Base-by-base conservation (phyloP, 2,888 invertebrate genomes). In the Amphipoea oculea region DNA sequence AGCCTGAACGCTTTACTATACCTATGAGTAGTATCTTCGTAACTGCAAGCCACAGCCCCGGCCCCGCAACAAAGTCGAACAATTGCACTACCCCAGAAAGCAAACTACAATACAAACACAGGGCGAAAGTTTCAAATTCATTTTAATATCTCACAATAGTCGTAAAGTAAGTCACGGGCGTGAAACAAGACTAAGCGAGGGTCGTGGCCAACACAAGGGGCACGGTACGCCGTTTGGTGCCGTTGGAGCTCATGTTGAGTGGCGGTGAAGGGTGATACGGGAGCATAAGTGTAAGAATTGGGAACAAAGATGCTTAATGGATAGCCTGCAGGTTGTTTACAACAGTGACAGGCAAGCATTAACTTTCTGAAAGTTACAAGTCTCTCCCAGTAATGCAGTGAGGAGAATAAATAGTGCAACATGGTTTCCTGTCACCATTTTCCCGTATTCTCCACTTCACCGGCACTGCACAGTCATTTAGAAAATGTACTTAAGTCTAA, bases 121-220 rank as follows among this genome's bases (percentile, higher is more conserved):
- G 89, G 89, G 92, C 89, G 90, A 95, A 95, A 95, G 95, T 96
- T 96, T 96, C 95, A 96, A 96, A 96, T 96, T 96, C 96, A 96
- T 96, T 96, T 96, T 96, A 96, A 96, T 96, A 95, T 95, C 94
- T 92, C 96, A 96, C 95, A 96, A 95, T 95, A 95, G 94, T 95
- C 91, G 95, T 96, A 96, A 95, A 96, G 94, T 94, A 94, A 94
- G 91, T 91, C 93, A 93, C 94, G 91, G 92, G 93, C 93, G 93
- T 93, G 93, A 93, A 95, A 94, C 92, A 93, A 94, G 93, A 90
- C 91, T 92, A 93, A 94, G 92, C 92, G 92, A 92, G 94, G 81
- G 85, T 90, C 87, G 86, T 88, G 92, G 94, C 83, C 90, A 79
- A 89, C 83, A 88, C 86, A 72, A 85, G 87, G 90, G 89, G 84